Evolutionary conservation across 2,113 vertebrate species (phyloP).

Genomic region (Neodon shergylaensis): DNA sequence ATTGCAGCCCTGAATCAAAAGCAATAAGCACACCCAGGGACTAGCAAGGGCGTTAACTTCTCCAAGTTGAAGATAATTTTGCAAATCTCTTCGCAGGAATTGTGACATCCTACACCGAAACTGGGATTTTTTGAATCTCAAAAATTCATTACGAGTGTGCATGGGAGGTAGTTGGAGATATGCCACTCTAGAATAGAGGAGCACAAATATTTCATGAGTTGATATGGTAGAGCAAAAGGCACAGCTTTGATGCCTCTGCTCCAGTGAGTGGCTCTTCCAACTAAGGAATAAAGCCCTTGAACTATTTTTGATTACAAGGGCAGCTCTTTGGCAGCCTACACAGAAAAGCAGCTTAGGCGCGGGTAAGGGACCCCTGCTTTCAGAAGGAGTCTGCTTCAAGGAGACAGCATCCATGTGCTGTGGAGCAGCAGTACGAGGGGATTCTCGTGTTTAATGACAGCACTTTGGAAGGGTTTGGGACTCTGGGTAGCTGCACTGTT

Average conservation of each 20-base stretch:
- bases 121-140: not conserved
- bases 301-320: constrained; percentile 53
- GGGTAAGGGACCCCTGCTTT: constrained; percentile 37
- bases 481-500: not conserved
- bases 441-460: constrained; percentile 26
- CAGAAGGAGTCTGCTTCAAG: constrained; percentile 43
- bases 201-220: not conserved
- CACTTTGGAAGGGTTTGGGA: constrained; percentile 41
- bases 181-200: not conserved
- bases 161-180: not conserved
- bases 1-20: not conserved
- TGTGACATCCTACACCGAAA: not conserved
- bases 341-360: constrained; percentile 6
- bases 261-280: constrained; percentile 32
- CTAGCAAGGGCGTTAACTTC: not conserved
- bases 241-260: not conserved
- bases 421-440: not conserved
- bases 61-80: not conserved
- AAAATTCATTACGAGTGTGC: not conserved
- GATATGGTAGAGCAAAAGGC: not conserved
- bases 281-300: constrained; percentile 54
- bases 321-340: constrained; percentile 1
- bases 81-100: constrained; percentile 17
- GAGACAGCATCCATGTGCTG: constrained; percentile 4
- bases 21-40: not conserved